Percentiles rank a stretch among this genome's conserved stretches.
Conservation (phyloP, 1,140 invertebrate genomes). For the Colletes latitarsis region DNA sequence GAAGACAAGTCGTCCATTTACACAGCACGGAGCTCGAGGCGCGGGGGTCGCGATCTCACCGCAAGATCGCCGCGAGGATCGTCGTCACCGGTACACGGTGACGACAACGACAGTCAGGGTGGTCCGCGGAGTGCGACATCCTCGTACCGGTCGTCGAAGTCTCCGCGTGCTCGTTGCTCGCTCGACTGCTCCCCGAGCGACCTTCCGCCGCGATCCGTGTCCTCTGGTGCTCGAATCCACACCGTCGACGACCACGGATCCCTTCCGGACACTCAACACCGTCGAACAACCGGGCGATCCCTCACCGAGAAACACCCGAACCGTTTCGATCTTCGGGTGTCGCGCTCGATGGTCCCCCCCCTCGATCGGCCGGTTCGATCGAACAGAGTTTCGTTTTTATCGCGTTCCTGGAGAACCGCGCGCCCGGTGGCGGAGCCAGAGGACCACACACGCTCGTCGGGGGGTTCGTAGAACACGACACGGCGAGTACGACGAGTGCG, state of each 20-base stretch:
- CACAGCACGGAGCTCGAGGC: not conserved
- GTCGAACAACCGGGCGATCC: not conserved
- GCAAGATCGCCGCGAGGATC: slow-evolving; percentile 47
- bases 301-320: not conserved
- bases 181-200: not conserved
- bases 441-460: slow-evolving; percentile 72
- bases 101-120: slow-evolving; percentile 66
- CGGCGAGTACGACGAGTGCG: slow-evolving; percentile 3
- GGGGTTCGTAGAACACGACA: slow-evolving; percentile 47
- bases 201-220: not conserved
- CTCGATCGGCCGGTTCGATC: not conserved
- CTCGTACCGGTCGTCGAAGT: slow-evolving; percentile 70
- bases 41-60: slow-evolving; percentile 22
- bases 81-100: slow-evolving; percentile 60
- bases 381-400: slow-evolving; percentile 31
- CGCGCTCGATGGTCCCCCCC: too few relatives aligned
- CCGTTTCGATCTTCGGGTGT: too few relatives aligned
- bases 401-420: not conserved
- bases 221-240: too few relatives aligned
- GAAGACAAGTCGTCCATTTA: slow-evolving; percentile 1
- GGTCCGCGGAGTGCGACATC: slow-evolving; percentile 67
- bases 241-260: not conserved
- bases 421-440: not conserved
- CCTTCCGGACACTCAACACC: not conserved
- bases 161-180: slow-evolving; percentile 43